Evolutionary conservation across 2,888 invertebrate species (phyloP).

Genomic region (Athetis lepigone): DNA sequence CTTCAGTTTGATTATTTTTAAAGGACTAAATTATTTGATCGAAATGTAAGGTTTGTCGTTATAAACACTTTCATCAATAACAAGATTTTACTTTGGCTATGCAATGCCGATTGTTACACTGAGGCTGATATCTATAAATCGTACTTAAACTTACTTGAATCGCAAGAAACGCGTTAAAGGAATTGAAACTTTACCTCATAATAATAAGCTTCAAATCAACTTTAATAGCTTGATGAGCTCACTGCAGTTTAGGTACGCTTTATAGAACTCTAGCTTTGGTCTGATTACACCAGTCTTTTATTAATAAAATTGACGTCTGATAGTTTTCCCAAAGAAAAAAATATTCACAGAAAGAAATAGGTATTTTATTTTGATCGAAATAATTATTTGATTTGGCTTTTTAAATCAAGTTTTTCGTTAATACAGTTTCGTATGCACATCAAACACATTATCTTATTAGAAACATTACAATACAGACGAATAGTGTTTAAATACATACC

Average conservation of each 20-base stretch:
- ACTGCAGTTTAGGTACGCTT: background rate
- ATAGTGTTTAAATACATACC: conserved; percentile 14
- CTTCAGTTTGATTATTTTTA: conserved; percentile 24
- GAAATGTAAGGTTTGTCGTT: conserved; percentile 11
- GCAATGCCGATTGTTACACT: background rate
- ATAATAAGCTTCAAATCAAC: background rate
- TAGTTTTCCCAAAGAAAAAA: background rate
- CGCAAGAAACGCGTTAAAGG: background rate
- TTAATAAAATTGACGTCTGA: background rate
- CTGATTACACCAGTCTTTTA: background rate
- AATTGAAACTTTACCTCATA: background rate
- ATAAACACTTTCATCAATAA: conserved; percentile 20
- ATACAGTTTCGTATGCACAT: conserved; percentile 26
- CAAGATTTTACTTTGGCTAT: conserved; percentile 12
- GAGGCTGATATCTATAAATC: background rate
- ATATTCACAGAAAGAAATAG: background rate
- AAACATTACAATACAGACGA: conserved; percentile 31
- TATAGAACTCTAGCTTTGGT: background rate
- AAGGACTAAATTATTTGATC: conserved; percentile 27
- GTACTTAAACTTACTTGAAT: background rate
- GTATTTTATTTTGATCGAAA: too few species aligned
- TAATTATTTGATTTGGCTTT: too few species aligned
- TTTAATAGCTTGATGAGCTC: background rate
- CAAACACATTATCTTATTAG: conserved; percentile 28
- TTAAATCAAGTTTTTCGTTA: conserved; percentile 10